Evolutionary conservation across 2,888 invertebrate genomes (phyloP).

Genomic region (Coelinius sp.): DNA sequence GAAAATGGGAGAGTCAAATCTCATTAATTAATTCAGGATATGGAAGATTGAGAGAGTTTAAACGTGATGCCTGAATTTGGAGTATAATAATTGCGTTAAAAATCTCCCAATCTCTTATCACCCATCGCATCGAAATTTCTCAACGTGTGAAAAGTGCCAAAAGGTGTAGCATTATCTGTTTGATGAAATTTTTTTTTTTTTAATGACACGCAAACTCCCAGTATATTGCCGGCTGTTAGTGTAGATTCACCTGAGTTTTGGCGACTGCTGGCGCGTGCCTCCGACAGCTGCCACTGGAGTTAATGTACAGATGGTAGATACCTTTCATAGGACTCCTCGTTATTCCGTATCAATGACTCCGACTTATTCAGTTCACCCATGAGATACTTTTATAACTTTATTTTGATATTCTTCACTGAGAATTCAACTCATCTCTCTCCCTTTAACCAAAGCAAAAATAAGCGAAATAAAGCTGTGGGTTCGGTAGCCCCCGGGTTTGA

Average conservation of each 20-base stretch:
- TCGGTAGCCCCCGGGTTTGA: conserved; percentile 34
- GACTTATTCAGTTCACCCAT: background rate
- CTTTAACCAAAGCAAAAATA: background rate
- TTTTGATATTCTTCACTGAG: too few relatives aligned
- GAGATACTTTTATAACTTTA: background rate
- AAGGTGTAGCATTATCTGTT: background rate
- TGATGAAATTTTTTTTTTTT: background rate
- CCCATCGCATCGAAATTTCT: background rate
- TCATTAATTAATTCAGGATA: too few relatives aligned
- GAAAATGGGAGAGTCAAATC: too few relatives aligned
- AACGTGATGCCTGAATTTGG: too few relatives aligned
- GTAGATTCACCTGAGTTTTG: conserved; percentile 56
- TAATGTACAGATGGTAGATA: conserved; percentile 22
- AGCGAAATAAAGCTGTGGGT: background rate
- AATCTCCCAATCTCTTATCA: background rate
- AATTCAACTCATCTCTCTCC: too few relatives aligned
- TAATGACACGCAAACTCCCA: background rate
- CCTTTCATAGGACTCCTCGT: conserved; percentile 12
- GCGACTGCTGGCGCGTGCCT: conserved; percentile 64
- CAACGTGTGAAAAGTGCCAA: background rate
- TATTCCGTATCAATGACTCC: conserved; percentile 29
- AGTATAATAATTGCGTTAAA: background rate
- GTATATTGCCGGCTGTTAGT: conserved; percentile 50
- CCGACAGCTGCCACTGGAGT: conserved; percentile 54
- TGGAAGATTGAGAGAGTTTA: too few relatives aligned